Conservation (phyloP, 2,113 vertebrate species). For the Syngnathus floridae region DNA sequence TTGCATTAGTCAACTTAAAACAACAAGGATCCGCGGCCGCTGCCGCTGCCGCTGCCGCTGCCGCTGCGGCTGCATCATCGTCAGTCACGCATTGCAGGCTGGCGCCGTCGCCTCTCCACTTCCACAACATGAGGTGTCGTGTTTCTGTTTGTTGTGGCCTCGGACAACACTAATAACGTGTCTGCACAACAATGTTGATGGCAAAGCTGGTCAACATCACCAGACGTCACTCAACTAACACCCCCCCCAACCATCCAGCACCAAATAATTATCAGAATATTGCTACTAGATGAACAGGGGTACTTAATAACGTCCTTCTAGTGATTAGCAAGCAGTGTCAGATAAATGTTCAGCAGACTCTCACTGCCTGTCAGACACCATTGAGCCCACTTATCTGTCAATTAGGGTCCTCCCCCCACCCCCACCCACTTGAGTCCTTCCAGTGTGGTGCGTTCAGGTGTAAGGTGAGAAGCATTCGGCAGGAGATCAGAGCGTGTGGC, state of each 20-base stretch:
- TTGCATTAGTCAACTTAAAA: neutral
- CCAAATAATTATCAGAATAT: neutral
- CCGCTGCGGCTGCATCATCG: conserved; percentile 26
- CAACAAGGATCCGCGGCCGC: neutral
- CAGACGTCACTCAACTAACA: conserved; percentile 41
- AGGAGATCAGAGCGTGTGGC: conserved; percentile 2
- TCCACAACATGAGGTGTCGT: conserved; percentile 77
- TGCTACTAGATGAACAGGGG: neutral
- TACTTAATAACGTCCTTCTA: neutral
- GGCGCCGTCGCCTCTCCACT: conserved; percentile 74
- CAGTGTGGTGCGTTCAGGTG: conserved; percentile 42
- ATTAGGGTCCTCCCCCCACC: neutral
- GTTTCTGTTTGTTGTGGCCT: conserved; percentile 78
- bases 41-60: too few relatives aligned
- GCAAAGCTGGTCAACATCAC: conserved; percentile 66
- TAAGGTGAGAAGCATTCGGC: conserved; percentile 52
- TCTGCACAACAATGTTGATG: conserved; percentile 63
- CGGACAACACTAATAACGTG: conserved; percentile 61
- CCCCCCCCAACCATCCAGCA: neutral
- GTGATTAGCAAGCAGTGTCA: neutral
- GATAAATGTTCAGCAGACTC: neutral
- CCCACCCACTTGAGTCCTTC: neutral
- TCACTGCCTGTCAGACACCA: neutral
- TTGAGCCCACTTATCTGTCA: conserved; percentile 4
- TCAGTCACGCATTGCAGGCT: conserved; percentile 73